Conservation (phyloP, 2,113 vertebrate species). For the Lophius piscatorius region DNA sequence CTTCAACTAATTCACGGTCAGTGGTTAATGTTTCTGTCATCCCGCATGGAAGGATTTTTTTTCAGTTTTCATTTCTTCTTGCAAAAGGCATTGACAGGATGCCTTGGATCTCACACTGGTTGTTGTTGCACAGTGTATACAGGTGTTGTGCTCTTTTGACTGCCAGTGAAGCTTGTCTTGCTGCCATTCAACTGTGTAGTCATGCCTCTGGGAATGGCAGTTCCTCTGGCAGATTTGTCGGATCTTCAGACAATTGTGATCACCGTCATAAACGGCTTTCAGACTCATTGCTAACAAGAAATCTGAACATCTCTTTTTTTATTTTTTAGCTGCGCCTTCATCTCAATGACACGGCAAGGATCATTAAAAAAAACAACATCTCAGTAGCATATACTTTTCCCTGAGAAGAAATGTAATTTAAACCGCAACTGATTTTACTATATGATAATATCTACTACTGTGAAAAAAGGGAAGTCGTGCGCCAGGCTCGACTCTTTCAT, state of each 20-base stretch:
- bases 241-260: conserved; percentile 58
- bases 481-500: conserved; percentile 79
- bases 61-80: conserved; percentile 34
- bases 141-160: conserved; percentile 71
- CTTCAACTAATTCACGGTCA: too few species aligned
- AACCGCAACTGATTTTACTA: conserved; percentile 55
- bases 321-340: conserved; percentile 23
- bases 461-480: conserved; percentile 63
- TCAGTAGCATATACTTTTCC: conserved; percentile 35
- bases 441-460: conserved; percentile 72
- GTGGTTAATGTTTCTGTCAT: conserved; percentile 23
- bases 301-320: conserved; percentile 33
- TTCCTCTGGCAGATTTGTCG: conserved; percentile 61
- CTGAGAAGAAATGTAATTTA: conserved; percentile 64
- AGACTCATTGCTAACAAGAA: conserved; percentile 55
- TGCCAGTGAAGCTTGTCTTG: conserved; percentile 60
- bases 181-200: conserved; percentile 55
- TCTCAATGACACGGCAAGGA: conserved; percentile 44
- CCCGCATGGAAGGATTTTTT: conserved; percentile 37
- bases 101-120: conserved; percentile 23
- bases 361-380: conserved; percentile 43
- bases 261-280: conserved; percentile 62
- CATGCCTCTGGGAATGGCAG: conserved; percentile 64
- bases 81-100: conserved; percentile 27
- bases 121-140: conserved; percentile 43